Evolutionary conservation across 1,140 invertebrate species (phyloP), one percentile per base, ranked within the genome.

Genomic region (Trachelipus rathkii): DNA sequence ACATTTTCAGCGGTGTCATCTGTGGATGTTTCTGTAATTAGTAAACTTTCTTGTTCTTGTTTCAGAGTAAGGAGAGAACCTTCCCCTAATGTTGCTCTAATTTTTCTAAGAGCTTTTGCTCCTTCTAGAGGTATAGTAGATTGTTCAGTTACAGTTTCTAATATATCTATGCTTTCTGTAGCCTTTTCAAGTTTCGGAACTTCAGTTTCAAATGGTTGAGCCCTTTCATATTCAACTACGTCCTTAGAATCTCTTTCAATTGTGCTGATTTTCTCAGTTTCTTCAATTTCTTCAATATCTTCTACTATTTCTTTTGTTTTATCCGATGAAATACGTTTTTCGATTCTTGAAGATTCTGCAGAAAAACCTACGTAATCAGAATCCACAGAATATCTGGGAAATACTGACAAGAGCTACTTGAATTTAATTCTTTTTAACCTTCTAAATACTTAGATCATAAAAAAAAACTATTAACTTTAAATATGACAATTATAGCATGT

Each of bases 41-140:
- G 11, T 60, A 60, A 60, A 15, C 50, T 19, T 60, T 60, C 50
- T 60, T 60, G 50, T 19, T 60, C 50, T 60, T 60, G 50, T 60
- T 60, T 60, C 19, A 60, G 19, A 60, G 50, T 60, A 13, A 60
- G 50, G 8, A 60, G 50, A 15, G 50, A 60, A 60, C 50, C 50
- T 60, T 60, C 50, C 3, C 50, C 50, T 15, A 60, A 19, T 15
- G 50, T 60, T 15, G 50, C 11, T 60, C 50, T 60, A 13, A 60
- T 19, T 60, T 60, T 60, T 60, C 19, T 60, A 19, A 60, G 8
- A 19, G 11, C 8, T 60, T 60, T 13, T 15, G 19, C 8, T 3
- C 8, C 50, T 60, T 60, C 50, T 15, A 60, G 19, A 8, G 50
- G 11, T 15, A 60, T 19, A 60, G 19, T 19, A 3, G 50, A 60